Conservation (phyloP, 2,888 invertebrate species). For the Troilus luridus region DNA sequence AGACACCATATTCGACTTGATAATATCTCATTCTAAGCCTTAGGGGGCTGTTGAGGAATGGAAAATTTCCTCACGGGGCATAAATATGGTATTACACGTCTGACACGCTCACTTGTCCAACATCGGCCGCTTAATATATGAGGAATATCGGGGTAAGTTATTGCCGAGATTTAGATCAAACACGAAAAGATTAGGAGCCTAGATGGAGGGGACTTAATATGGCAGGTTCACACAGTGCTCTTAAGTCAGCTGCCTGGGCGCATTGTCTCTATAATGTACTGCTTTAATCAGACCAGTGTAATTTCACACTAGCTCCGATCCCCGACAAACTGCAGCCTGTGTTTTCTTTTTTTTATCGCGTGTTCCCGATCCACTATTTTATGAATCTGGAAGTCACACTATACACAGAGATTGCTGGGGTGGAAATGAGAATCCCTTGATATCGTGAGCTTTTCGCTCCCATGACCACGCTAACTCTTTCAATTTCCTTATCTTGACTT, state of each 20-base stretch:
- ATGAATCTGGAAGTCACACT: conserved; percentile 39
- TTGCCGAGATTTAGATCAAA: conserved; percentile 29
- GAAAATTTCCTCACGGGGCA: background rate
- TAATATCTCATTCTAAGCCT: background rate
- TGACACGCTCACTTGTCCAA: conserved; percentile 6
- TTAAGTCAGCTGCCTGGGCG: background rate
- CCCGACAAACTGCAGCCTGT: conserved; percentile 34
- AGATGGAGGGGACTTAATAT: background rate
- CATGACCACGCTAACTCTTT: conserved; percentile 50
- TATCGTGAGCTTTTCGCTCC: conserved; percentile 49
- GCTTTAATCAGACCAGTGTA: conserved; percentile 11
- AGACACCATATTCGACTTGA: background rate
- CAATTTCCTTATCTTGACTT: conserved; percentile 30
- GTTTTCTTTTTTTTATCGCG: conserved; percentile 47
- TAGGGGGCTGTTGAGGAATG: background rate
- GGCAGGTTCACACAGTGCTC: background rate
- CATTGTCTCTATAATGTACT: conserved; percentile 36
- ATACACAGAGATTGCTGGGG: conserved; percentile 15
- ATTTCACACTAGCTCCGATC: conserved; percentile 14
- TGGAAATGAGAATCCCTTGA: conserved; percentile 34
- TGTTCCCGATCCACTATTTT: conserved; percentile 35
- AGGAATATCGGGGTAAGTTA: background rate
- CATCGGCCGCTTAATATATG: conserved; percentile 19
- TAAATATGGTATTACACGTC: background rate
- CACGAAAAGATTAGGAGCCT: background rate